Conservation (phyloP, 2,797 vertebrate species). For the Mus spretus region DNA sequence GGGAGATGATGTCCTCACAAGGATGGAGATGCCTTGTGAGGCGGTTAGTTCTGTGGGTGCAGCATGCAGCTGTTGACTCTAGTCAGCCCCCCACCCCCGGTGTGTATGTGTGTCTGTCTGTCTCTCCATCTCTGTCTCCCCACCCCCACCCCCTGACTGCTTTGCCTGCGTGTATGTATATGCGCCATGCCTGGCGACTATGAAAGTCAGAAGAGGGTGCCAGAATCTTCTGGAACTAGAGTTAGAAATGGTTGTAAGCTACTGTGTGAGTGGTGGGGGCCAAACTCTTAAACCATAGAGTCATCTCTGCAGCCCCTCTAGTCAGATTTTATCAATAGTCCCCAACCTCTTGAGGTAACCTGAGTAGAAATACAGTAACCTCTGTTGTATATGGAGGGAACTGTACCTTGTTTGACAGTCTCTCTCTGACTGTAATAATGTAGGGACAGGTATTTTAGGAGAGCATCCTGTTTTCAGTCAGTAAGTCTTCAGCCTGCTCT, state of each 20-base stretch:
- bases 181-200: background rate
- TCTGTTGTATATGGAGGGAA: constrained; percentile 35
- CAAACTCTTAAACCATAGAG: background rate
- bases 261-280: background rate
- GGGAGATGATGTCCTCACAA: constrained; percentile 53
- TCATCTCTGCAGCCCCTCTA: background rate
- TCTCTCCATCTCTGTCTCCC: no score
- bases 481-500: constrained; percentile 6
- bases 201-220: background rate
- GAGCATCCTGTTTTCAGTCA: background rate
- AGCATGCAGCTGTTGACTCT: constrained; percentile 65
- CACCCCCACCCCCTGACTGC: no score
- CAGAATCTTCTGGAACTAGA: background rate
- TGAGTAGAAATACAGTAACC: constrained; percentile 75
- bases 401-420: background rate
- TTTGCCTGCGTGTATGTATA: background rate
- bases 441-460: constrained; percentile 14
- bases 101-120: background rate
- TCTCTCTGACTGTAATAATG: background rate
- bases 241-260: background rate
- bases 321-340: background rate
- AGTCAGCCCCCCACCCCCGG: background rate
- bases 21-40: constrained; percentile 56
- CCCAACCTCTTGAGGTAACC: constrained; percentile 63
- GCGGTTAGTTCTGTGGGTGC: constrained; percentile 53